These are phyloP conservation scores for Bombus soroeensis DNA, from an alignment of 1,140 invertebrate genomes.

Conservation along the genomic window DNA sequence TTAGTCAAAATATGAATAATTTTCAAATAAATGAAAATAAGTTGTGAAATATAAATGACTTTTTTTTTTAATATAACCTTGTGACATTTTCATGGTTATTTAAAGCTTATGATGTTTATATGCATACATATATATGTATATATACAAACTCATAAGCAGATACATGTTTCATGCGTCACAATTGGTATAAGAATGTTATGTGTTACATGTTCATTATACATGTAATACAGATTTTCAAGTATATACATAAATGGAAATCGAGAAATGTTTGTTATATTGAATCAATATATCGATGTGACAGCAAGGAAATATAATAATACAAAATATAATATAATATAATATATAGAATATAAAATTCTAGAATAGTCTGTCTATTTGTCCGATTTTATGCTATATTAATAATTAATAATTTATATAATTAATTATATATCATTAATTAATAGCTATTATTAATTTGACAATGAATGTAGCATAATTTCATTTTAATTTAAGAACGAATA, in stretches of 20 bases:
- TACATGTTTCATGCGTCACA: background rate
- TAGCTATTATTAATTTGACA: background rate
- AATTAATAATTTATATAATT: no score
- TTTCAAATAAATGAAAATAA: background rate
- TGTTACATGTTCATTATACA: background rate
- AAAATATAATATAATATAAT: no score
- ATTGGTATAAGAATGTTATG: background rate
- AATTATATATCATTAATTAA: no score
- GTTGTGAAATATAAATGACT: background rate
- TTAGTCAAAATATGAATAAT: background rate
- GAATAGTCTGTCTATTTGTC: background rate
- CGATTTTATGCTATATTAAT: background rate
- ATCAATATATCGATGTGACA: background rate
- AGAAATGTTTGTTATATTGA: conserved; percentile 9
- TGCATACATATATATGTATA: background rate
- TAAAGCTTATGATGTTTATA: no score
- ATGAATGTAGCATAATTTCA: background rate
- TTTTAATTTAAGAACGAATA: background rate
- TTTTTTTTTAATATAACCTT: background rate
- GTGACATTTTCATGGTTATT: background rate
- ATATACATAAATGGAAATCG: background rate
- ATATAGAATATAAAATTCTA: background rate
- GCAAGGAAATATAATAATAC: background rate
- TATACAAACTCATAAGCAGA: background rate
- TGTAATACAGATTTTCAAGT: background rate